Evolutionary conservation across 2,888 invertebrate genomes (phyloP), one percentile per base, ranked within the genome.

Genomic region (Troglohyphantes excavatus): DNA sequence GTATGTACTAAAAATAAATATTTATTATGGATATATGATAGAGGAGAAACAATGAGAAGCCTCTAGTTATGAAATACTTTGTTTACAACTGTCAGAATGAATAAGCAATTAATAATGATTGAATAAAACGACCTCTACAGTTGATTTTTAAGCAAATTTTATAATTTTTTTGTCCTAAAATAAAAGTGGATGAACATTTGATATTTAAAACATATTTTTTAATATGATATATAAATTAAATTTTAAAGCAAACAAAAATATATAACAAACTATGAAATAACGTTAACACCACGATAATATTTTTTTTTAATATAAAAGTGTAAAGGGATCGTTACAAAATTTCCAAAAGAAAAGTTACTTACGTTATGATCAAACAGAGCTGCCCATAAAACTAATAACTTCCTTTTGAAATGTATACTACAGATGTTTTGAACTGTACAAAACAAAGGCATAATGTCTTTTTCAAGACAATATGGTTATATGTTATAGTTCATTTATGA

Each of bases 371-470:
- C 53, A 43, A 17, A 70, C 17, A 23, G 59, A 70, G 53, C 43
- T 72, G 72, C 67, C 67, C 53, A 79, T 21, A 43, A n/a, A 75
- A 53, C 27, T n/a, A 75, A 59, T 67, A 53, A 65, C 33, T 67
- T 84, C 63, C 46, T 75, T 46, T 68, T 33, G 27, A 63, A 33
- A 39, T 21, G n/a, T 19, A 67, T 23, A 76, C 67, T 85, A 39
- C 84, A 85, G 84, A 85, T 85, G 75, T 85, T 75, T 59, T 67
- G 67, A 9, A 21, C 23, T 21, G 29, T n/a, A 53, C n/a, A 46
- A 67, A 68, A 23, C 65, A 67, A 65, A 26, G 46, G 33, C 76
- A 85, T 76, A 63, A 53, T 85, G 46, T 27, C 27, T 23, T 72
- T 23, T 43, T 67, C n/a, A n/a, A 43, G 26, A 67, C 39, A 59